Base-by-base conservation (phyloP, 2,888 invertebrate species). In the Trichacis sp. region DNA sequence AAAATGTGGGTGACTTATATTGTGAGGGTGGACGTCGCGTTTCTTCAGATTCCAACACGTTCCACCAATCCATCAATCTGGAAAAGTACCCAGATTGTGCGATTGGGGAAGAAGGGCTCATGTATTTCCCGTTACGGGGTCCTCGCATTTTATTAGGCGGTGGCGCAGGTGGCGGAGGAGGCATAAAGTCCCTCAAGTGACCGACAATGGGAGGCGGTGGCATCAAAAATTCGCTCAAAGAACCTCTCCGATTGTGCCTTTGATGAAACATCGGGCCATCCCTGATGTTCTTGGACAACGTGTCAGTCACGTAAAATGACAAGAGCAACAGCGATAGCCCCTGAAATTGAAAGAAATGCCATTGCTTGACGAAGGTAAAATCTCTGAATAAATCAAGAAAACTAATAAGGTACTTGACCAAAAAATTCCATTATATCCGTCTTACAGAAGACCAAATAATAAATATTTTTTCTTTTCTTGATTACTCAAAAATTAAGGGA, bases 51-150 rank as follows among this genome's bases (percentile, higher is more conserved):
- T 45, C 17, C 1, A 88, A 87, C 0, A 90, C 88, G 72, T 88
- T 89, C 0, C 90, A 79, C 90, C 90, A 90, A 40, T 85, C 87
- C 24, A 89, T 87, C 5, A 90, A 82, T 82, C 87, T 88, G 60
- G 89, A 87, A 54, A 90, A 87, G 68, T 90, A 85, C 1, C 88
- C 85, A 71, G 73, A 15, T 2, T 87, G 86, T 0, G 85, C 83
- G 3, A 86, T 85, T 3, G 86, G 84, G 0, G 45, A 82, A 9
- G 86, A 85, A 5, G 86, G 85, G 40, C 68, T 72, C 1, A 71
- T 46, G 36, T 75, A 64, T 63, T 78, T 73, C 24, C 77, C 77
- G 12, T 74, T 70, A 50, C 80, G 72, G 47, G 59, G 50, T 47
- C 55, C 19, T 38, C 56, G 56, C 19, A 50, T 36, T 51, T 30